A percentile compares a stretch with the other conserved stretches of the same genome.
Conservation (phyloP, 2,888 invertebrate species). For the Oscheius sp. region DNA sequence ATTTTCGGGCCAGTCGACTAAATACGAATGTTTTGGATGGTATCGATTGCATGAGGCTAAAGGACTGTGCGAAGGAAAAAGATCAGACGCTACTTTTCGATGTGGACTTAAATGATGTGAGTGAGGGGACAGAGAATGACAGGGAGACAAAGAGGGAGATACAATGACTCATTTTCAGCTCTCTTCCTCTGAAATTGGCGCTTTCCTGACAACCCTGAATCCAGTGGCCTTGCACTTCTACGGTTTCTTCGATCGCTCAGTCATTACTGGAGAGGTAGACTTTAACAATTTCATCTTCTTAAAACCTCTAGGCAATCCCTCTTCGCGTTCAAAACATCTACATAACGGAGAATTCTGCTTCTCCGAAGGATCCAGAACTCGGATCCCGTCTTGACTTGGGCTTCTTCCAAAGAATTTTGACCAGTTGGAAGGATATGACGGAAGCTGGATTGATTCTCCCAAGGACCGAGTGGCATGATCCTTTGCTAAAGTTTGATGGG, state of each 20-base stretch:
- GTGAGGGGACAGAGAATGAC: neutral
- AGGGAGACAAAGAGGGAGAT: neutral
- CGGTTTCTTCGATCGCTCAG: constrained; percentile 2
- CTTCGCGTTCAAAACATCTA: neutral
- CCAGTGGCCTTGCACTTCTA: constrained; percentile 10
- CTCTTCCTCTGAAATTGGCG: neutral
- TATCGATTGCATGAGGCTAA: neutral
- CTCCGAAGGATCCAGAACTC: neutral
- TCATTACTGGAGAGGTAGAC: constrained; percentile 12
- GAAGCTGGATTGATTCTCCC: constrained; percentile 2
- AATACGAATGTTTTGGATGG: neutral
- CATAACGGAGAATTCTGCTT: constrained; percentile 1
- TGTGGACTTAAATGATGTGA: constrained; percentile 4
- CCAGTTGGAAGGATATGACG: constrained; percentile 14
- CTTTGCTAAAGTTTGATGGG: neutral
- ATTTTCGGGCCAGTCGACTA: neutral
- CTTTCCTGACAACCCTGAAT: neutral
- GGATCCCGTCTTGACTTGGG: neutral
- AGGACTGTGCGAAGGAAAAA: neutral
- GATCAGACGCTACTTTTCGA: constrained; percentile 11
- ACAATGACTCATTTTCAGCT: neutral
- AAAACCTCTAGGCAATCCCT: constrained; percentile 9
- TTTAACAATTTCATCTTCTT: neutral
- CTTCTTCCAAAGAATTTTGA: neutral
- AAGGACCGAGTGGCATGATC: neutral